Evolutionary conservation across 2,113 vertebrate species (phyloP).

Genomic region (Isichthys henryi): DNA sequence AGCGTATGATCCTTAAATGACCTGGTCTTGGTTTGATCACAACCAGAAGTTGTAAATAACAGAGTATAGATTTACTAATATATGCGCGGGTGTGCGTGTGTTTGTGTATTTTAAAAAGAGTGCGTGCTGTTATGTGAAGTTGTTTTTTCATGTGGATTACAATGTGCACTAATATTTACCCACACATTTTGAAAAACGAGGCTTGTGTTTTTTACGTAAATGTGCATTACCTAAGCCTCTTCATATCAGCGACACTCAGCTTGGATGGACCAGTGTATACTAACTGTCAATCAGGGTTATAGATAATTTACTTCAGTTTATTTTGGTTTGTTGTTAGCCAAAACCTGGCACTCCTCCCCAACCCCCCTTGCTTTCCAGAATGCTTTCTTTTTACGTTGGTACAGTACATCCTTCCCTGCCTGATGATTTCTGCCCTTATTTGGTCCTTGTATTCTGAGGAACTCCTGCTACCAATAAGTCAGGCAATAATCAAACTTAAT

Average conservation of each 20-base stretch:
- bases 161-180: slow-evolving; percentile 2
- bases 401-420: not conserved
- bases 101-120: not conserved
- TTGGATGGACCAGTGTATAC: not conserved
- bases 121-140: not conserved
- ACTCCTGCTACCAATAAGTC: not conserved
- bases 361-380: not conserved
- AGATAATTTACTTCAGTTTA: not conserved
- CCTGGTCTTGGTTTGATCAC: slow-evolving; percentile 5
- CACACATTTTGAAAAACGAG: not conserved
- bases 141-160: not conserved
- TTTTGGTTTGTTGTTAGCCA: not conserved
- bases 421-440: not conserved
- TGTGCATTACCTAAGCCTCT: not conserved
- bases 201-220: not conserved
- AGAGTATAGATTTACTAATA: not conserved
- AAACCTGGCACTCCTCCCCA: not conserved
- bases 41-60: not conserved
- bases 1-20: slow-evolving; percentile 10
- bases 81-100: not conserved
- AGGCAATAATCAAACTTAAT: not conserved
- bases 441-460: not conserved
- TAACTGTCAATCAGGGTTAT: not conserved
- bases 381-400: not conserved
- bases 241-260: not conserved